These are phyloP conservation scores for Coenobita brevimanus DNA, from an alignment of 1,140 invertebrate species.

Conservation along the genomic window DNA sequence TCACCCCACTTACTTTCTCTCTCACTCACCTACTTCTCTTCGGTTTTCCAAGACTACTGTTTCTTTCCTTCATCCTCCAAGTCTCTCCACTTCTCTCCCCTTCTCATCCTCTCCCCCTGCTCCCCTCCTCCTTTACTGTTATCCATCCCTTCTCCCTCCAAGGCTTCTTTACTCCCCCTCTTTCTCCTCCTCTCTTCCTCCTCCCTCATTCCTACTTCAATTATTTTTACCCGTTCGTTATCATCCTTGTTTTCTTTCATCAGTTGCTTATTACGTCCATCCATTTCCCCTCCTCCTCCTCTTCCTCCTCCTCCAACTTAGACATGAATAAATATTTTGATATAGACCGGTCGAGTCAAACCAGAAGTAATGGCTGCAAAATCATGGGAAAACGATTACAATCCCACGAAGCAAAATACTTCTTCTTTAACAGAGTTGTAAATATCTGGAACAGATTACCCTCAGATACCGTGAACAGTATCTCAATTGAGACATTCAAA, in stretches of 20 bases:
- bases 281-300: background rate
- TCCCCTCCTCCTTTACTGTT: background rate
- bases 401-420: too few relatives aligned
- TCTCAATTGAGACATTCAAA: too few relatives aligned
- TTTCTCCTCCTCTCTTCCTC: too few relatives aligned
- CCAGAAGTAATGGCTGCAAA: too few relatives aligned
- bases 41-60: too few relatives aligned
- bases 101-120: background rate
- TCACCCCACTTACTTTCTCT: background rate
- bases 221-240: background rate
- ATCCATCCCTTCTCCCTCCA: background rate
- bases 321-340: too few relatives aligned
- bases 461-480: too few relatives aligned
- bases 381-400: too few relatives aligned
- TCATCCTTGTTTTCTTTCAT: background rate
- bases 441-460: too few relatives aligned
- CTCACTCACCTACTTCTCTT: background rate
- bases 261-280: background rate
- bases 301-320: background rate
- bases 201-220: background rate
- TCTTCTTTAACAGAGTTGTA: too few relatives aligned
- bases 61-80: background rate
- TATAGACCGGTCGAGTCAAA: too few relatives aligned
- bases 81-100: background rate
- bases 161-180: too few relatives aligned